phyloP scores from a whole-genome alignment of 2,113 vertebrate species.

The Athene cunicularia region DNA sequence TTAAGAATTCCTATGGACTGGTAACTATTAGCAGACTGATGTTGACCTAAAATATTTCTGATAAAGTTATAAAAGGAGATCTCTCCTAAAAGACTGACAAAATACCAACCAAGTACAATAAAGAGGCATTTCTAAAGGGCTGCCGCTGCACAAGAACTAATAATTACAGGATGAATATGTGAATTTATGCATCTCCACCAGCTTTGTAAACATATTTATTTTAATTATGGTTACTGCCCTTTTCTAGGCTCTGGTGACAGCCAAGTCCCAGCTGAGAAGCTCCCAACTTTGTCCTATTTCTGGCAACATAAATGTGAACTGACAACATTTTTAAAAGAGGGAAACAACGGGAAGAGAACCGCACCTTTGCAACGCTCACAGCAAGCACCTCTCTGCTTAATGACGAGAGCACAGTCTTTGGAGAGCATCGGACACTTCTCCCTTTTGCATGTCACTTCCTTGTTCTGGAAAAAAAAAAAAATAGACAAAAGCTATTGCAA shows the following conservation, averaged over 20 bases:
- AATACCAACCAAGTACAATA: not conserved
- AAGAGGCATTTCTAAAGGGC: not conserved
- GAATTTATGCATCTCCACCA: not conserved
- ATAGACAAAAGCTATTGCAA: conserved; percentile 9
- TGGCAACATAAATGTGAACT: not conserved
- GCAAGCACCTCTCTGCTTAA: conserved; percentile 94
- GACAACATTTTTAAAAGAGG: not conserved
- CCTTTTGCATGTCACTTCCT: conserved; percentile 94
- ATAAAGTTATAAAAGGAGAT: not conserved
- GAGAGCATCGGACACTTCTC: conserved; percentile 91
- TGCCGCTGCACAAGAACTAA: not conserved
- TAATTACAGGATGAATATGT: not conserved
- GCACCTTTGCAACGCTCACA: conserved; percentile 97
- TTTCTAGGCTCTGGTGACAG: not conserved
- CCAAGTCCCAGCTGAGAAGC: not conserved
- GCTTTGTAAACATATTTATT: not conserved
- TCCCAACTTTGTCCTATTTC: not conserved
- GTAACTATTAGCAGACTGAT: not conserved
- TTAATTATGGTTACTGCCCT: not conserved
- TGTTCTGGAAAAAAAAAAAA: conserved; percentile 78
- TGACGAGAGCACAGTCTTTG: conserved; percentile 91
- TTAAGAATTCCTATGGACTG: not conserved
- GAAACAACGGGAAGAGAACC: not conserved
- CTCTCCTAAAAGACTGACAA: not conserved
- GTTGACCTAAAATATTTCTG: not conserved